Percentiles rank a stretch among this genome's conserved stretches.
Evolutionary conservation across 1,140 invertebrate species (phyloP).

Genomic region (Diorhabda sublineata): DNA sequence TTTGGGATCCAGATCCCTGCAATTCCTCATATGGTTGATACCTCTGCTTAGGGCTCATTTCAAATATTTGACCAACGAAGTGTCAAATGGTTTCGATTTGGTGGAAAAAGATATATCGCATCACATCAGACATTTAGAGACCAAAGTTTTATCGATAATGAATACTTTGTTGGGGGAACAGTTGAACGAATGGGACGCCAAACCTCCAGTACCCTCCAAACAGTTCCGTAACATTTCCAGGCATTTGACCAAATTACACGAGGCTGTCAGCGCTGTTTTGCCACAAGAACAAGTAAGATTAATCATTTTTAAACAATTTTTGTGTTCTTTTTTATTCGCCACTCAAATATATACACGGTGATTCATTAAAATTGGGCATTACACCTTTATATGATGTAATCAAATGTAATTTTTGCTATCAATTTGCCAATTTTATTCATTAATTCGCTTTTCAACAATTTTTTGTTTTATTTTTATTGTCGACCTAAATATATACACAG

Average conservation of each 20-base stretch:
- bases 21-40: constrained; percentile 73
- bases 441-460: no score
- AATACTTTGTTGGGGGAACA: constrained; percentile 75
- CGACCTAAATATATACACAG: no score
- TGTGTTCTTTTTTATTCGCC: no score
- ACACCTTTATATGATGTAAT: no score
- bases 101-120: constrained; percentile 78
- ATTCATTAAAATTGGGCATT: no score
- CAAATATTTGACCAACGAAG: constrained; percentile 49
- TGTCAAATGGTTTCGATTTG: constrained; percentile 53
- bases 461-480: no score
- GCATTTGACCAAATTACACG: constrained; percentile 88
- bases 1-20: constrained; percentile 82
- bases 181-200: constrained; percentile 83
- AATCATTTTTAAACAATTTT: no score
- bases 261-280: constrained; percentile 79
- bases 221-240: constrained; percentile 88
- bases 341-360: no score
- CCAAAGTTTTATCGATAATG: constrained; percentile 86
- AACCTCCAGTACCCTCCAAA: constrained; percentile 90
- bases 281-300: constrained; percentile 62
- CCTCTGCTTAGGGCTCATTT: constrained; percentile 68
- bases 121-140: constrained; percentile 88
- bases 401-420: no score
- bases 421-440: no score